A percentile compares a stretch with the other conserved stretches of the same genome.
Conservation (phyloP, 1,140 invertebrate species). For the Sycobia sp. region DNA sequence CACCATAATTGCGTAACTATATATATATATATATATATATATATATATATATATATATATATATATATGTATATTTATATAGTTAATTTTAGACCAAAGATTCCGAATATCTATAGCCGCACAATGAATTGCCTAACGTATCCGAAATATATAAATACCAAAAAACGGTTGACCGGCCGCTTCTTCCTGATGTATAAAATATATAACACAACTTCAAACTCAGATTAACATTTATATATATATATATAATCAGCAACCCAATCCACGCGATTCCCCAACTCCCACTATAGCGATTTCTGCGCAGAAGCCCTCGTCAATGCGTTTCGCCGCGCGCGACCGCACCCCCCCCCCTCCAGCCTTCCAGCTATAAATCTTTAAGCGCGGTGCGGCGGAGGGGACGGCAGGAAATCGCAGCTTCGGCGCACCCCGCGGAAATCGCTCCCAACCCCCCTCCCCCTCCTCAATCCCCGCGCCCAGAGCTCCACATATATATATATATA, state of each 20-base stretch:
- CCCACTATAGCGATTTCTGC: conserved; percentile 8
- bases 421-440: conserved; percentile 11
- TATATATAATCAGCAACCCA: background rate
- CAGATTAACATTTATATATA: conserved; percentile 15
- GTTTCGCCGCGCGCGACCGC: conserved; percentile 11
- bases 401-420: conserved; percentile 6
- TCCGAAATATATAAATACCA: too few relatives aligned
- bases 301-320: conserved; percentile 24
- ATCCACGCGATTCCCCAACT: conserved; percentile 17
- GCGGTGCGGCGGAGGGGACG: background rate
- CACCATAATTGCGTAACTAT: too few relatives aligned
- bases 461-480: too few relatives aligned
- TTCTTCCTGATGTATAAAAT: too few relatives aligned
- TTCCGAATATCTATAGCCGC: too few relatives aligned
- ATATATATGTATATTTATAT: background rate
- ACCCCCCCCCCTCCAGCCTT: too few relatives aligned
- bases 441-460: background rate
- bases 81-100: background rate
- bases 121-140: too few relatives aligned
- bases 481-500: too few relatives aligned
- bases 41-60: background rate
- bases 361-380: conserved; percentile 26
- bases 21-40: too few relatives aligned
- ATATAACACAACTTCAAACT: conserved; percentile 25
- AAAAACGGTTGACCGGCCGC: too few relatives aligned